Conservation (phyloP, 2,888 invertebrate species). For the Cheilosia vulpina region DNA sequence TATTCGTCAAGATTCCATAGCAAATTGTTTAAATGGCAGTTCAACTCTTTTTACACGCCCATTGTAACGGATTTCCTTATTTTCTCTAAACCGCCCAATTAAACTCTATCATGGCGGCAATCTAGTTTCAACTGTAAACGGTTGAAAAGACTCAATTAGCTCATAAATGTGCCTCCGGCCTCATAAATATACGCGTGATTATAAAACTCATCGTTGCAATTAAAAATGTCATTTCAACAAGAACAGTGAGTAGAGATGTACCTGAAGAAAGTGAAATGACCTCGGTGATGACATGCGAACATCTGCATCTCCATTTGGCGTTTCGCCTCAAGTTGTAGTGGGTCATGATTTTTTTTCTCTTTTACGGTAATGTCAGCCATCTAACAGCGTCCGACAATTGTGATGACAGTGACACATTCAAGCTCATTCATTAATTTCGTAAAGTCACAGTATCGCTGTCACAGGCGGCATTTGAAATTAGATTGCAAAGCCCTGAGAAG, state of each 20-base stretch:
- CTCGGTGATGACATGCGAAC: constrained; percentile 42
- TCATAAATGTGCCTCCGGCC: constrained; percentile 29
- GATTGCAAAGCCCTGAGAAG: constrained; percentile 32
- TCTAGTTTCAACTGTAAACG: constrained; percentile 18
- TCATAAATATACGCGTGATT: constrained; percentile 44
- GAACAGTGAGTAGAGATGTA: not conserved
- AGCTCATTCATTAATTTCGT: constrained; percentile 51
- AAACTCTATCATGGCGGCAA: constrained; percentile 37
- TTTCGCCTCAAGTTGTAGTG: not conserved
- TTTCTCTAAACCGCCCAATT: constrained; percentile 27
- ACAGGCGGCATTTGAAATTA: constrained; percentile 51
- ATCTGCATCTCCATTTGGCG: not conserved
- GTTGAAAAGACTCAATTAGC: constrained; percentile 63
- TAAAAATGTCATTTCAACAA: constrained; percentile 60
- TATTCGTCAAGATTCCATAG: not conserved
- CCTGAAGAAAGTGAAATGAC: constrained; percentile 45
- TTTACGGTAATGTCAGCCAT: constrained; percentile 54
- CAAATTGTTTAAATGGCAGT: not conserved
- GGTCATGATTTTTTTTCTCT: constrained; percentile 31
- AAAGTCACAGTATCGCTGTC: constrained; percentile 17
- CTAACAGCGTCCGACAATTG: constrained; percentile 30
- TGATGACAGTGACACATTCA: constrained; percentile 58
- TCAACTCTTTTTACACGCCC: constrained; percentile 7
- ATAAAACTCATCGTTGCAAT: constrained; percentile 57
- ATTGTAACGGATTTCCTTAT: constrained; percentile 50